Evolutionary conservation across 1,140 invertebrate genomes (phyloP), one percentile per base, ranked within the genome.

Genomic region (Cyclina sinensis): DNA sequence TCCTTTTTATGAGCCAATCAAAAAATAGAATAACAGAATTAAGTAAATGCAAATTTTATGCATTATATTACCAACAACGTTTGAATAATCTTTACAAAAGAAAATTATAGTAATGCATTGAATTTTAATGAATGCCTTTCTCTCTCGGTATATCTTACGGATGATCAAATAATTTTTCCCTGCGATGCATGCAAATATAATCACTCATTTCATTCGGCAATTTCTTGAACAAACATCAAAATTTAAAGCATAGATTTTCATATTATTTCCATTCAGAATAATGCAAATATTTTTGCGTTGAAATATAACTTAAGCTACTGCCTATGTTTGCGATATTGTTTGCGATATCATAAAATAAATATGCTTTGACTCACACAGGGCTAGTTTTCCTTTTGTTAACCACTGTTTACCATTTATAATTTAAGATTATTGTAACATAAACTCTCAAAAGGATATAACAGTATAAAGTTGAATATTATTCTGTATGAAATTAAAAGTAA

Each of bases 401-500:
- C 3, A 24, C n/a, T 87, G 85, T 87, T 68, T 87, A 37, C 85
- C n/a, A 70, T 87, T 39, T 30, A 87, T 87, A 87, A 87, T 78
- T 87, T 80, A 27, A 79, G 83, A 86, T 62, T 78, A 46, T 35
- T 27, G 27, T 43, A 12, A 21, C n/a, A 27, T 18, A 43, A 57
- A 32, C 70, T 51, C 39, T 79, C 39, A 48, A 76, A 65, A 87
- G 43, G 73, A 62, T 46, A 59, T 68, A 35, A 27, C 14, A 35
- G 37, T 80, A 76, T 87, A 73, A 76, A 79, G 76, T 78, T 46
- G 32, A 62, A 87, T 65, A 79, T 86, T 87, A 79, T 80, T 80
- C 46, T 68, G 35, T 87, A 80, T 80, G 74, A 87, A 87, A 87
- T 87, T 87, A 79, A 87, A 87, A 87, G 85, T 87, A 87, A 87